Conservation (phyloP, 2,797 vertebrate genomes). For the Lophius americanus region DNA sequence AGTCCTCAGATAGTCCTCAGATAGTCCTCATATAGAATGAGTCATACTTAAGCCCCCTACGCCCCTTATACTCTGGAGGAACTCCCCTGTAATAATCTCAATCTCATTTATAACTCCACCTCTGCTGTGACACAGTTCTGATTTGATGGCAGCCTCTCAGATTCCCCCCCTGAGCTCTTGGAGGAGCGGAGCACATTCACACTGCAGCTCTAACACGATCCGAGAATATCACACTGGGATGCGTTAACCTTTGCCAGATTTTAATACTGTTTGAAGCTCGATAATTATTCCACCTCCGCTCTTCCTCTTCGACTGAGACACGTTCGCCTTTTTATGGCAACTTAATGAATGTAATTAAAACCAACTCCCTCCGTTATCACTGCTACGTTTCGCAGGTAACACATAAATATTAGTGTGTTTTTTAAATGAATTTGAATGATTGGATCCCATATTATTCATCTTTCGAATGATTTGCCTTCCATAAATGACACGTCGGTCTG, state of each 20-base stretch:
- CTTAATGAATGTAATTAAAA: neutral
- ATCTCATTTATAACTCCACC: conserved; percentile 51
- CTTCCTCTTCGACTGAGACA: neutral
- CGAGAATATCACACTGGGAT: conserved; percentile 49
- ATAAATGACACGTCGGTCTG: too few relatives aligned
- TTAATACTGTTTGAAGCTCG: conserved; percentile 53
- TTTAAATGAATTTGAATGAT: too few relatives aligned
- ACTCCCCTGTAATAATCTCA: conserved; percentile 51
- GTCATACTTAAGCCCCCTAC: neutral
- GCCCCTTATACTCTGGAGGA: conserved; percentile 32
- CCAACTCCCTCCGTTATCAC: neutral
- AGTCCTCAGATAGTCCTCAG: too few relatives aligned
- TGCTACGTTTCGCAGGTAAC: neutral
- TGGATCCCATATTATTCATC: too few relatives aligned
- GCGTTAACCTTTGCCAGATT: conserved; percentile 54
- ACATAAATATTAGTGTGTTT: neutral
- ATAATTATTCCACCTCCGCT: conserved; percentile 22
- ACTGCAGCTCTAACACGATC: conserved; percentile 24
- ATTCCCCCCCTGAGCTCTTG: conserved; percentile 55
- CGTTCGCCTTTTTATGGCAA: neutral
- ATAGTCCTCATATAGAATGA: conserved; percentile 25
- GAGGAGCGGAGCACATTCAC: conserved; percentile 47
- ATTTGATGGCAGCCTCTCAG: conserved; percentile 62
- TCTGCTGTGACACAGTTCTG: conserved; percentile 61
- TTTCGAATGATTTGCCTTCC: too few relatives aligned